Percentiles rank a stretch among this genome's conserved stretches.
Evolutionary conservation across 1,140 invertebrate species (phyloP).

Genomic region (Ips typographus): DNA sequence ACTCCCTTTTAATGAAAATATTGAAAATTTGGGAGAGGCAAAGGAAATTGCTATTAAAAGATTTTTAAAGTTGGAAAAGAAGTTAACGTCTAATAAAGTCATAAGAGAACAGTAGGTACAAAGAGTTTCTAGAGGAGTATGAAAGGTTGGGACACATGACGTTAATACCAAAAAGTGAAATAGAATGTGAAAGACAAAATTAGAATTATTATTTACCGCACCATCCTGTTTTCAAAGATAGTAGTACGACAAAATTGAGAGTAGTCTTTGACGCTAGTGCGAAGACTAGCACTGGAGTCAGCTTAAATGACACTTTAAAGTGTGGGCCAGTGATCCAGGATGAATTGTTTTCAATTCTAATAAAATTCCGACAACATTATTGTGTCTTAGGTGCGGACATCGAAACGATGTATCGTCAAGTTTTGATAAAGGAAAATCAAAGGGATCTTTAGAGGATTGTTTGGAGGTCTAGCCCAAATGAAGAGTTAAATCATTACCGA

Average conservation of each 20-base stretch:
- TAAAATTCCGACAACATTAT: slow-evolving; percentile 50
- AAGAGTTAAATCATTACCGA: background rate
- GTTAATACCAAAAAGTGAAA: slow-evolving; percentile 12
- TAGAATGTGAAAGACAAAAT: background rate
- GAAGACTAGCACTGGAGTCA: background rate
- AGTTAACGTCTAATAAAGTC: background rate
- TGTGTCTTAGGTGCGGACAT: slow-evolving; percentile 49
- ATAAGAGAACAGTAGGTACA: slow-evolving; percentile 32
- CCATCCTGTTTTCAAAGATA: background rate
- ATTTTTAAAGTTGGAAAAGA: slow-evolving; percentile 18
- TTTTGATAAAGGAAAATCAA: slow-evolving; percentile 45
- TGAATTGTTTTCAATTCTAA: slow-evolving; percentile 50
- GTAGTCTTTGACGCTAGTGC: background rate
- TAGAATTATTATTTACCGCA: background rate
- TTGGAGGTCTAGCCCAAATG: slow-evolving; percentile 39
- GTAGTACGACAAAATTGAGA: background rate
- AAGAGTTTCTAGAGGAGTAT: slow-evolving; percentile 47
- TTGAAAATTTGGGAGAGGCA: slow-evolving; percentile 3
- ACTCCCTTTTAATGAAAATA: background rate
- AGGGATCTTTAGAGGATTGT: slow-evolving; percentile 47
- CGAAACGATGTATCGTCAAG: slow-evolving; percentile 36
- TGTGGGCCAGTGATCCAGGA: slow-evolving; percentile 38
- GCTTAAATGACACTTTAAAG: background rate
- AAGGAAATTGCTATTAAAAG: slow-evolving; percentile 5
- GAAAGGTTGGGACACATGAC: slow-evolving; percentile 45